Evolutionary conservation across 2,113 vertebrate species (phyloP).

Genomic region (Nymphicus hollandicus): DNA sequence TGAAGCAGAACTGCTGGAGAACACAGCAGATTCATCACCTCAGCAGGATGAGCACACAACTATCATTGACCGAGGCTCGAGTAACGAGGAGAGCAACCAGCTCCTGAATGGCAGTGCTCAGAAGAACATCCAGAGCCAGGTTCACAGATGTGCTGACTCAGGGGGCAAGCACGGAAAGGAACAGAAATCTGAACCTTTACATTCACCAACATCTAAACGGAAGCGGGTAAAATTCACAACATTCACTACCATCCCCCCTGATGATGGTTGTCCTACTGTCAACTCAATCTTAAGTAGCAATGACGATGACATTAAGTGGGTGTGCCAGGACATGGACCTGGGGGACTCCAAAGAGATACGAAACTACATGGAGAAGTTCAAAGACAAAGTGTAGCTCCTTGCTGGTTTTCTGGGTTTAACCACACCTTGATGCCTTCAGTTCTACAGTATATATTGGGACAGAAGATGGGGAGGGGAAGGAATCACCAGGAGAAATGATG

Average conservation of each 20-base stretch:
- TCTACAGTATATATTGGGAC: constrained; percentile 40
- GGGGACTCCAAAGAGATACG: constrained; percentile 82
- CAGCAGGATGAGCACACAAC: constrained; percentile 86
- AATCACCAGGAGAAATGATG: background rate
- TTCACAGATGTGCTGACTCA: constrained; percentile 67
- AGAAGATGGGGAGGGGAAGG: background rate
- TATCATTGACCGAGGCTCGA: constrained; percentile 80
- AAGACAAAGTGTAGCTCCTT: constrained; percentile 73
- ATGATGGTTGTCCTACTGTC: constrained; percentile 78
- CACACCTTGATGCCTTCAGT: constrained; percentile 85
- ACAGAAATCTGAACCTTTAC: constrained; percentile 75
- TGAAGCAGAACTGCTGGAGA: constrained; percentile 87
- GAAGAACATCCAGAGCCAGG: constrained; percentile 78
- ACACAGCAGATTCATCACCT: constrained; percentile 71
- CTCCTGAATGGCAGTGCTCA: constrained; percentile 80
- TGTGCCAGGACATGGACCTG: constrained; percentile 83
- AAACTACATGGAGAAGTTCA: constrained; percentile 86
- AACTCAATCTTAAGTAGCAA: constrained; percentile 78
- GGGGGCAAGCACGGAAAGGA: constrained; percentile 71
- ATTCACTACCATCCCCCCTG: constrained; percentile 85
- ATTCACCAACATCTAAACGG: constrained; percentile 84
- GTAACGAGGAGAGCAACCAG: constrained; percentile 75
- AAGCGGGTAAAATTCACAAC: constrained; percentile 94
- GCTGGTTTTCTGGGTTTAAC: background rate
- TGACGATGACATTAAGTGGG: constrained; percentile 90